A percentile compares a stretch with the other conserved stretches of the same genome.
phyloP scores from a whole-genome alignment of 2,113 vertebrate species.

The Haliaeetus leucogaster region DNA sequence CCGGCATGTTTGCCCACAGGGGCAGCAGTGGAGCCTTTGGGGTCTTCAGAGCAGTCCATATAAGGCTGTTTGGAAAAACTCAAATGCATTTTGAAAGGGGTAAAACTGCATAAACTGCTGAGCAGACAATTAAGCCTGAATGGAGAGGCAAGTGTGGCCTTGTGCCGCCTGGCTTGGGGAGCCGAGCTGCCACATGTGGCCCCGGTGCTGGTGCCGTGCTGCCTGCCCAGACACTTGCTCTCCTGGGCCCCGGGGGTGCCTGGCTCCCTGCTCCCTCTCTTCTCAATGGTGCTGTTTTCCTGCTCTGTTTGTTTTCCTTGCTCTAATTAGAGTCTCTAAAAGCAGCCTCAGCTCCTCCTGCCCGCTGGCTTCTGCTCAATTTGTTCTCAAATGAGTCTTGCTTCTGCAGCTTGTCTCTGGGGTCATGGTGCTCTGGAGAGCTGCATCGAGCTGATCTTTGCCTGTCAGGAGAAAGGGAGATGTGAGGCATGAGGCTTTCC shows the following conservation, averaged over 20 bases:
- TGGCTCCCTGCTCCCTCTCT: background rate
- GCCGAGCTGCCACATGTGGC: background rate
- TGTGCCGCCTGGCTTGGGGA: background rate
- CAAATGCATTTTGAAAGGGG: background rate
- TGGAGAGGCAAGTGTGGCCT: background rate
- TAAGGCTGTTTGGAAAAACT: background rate
- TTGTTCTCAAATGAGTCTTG: background rate
- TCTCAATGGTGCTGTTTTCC: background rate
- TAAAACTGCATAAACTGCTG: background rate
- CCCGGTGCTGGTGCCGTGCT: background rate
- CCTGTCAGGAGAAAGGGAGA: background rate
- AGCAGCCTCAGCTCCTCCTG: background rate
- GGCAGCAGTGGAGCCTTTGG: background rate
- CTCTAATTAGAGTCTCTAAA: background rate
- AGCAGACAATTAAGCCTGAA: background rate
- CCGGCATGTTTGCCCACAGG: fast-evolving
- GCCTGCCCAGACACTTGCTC: background rate
- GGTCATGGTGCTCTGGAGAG: background rate
- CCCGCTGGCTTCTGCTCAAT: background rate
- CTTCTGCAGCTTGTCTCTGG: background rate
- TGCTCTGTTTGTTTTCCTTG: slow-evolving; percentile 15
- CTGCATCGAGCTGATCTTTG: background rate
- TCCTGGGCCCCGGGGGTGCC: background rate
- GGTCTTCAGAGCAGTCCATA: background rate
- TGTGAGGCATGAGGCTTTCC: background rate